Evolutionary conservation across 2,113 vertebrate genomes (phyloP), one percentile per base, ranked within the genome.

Genomic region (Tychaedon coryphoeus): DNA sequence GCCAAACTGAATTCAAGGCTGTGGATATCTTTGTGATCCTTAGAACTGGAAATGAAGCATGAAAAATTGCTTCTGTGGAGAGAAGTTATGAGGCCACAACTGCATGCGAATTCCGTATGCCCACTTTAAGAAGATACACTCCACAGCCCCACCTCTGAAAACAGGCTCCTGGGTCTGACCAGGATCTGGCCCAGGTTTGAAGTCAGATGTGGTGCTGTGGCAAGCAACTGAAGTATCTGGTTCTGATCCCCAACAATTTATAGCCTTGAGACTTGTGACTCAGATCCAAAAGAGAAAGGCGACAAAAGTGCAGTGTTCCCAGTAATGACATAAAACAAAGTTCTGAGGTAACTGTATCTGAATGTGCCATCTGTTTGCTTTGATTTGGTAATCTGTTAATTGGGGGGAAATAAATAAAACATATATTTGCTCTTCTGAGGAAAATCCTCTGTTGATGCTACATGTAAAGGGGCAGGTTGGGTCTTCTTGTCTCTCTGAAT

Each of bases 101-200:
- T 51, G n/a, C 4, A 0, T 22, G 34, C 0, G 8, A 45, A 66
- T 50, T 25, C 33, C 17, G 14, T 1, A 17, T 51, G 29, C 38
- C 29, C 10, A 1, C 33, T 79, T n/a, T 28, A 51, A 38, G 66
- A 53, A 85, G 50, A 12, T 72, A 34, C 70, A 70, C 19, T 45
- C 56, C 47, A 42, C 23, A 61, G 19, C 17, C 18, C 25, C 31
- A 47, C 20, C 47, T 54, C 66, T 81, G 61, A 64, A 74, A 84
- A 62, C 3, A 14, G 50, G 42, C 51, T 25, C 4, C 47, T 17
- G 38, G 14, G 3, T 57, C 72, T 61, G 69, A 65, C 12, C 26
- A 72, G 19, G 40, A n/a, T 73, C 34, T 54, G 23, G 36, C 64
- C 54, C 45, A 73, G 6, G 5, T 69, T 83, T 88, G n/a, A 42